A percentile compares a stretch with the other conserved stretches of the same genome.
Conservation (phyloP, 2,888 invertebrate genomes). For the Camptogramma bilineatum region DNA sequence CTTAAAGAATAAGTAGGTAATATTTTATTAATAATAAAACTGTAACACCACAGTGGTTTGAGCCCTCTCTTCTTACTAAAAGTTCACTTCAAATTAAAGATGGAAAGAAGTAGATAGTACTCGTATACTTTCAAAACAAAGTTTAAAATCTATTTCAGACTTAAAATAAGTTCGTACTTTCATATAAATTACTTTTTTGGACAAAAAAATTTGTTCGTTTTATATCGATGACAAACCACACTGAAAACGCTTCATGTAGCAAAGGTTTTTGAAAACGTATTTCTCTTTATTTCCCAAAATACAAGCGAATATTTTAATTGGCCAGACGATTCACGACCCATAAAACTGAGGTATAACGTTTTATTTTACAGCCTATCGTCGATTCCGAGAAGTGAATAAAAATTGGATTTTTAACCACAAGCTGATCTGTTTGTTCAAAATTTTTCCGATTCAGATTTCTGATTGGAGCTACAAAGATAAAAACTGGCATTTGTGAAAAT, state of each 20-base stretch:
- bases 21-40: too few species aligned
- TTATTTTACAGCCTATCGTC: conserved; percentile 49
- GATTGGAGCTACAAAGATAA: conserved; percentile 5
- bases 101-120: too few species aligned
- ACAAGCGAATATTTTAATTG: conserved; percentile 54
- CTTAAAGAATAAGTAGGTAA: too few species aligned
- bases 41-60: too few species aligned
- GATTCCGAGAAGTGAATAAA: conserved; percentile 50
- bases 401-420: conserved; percentile 33
- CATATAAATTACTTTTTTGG: too few species aligned
- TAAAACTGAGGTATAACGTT: conserved; percentile 53
- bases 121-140: too few species aligned
- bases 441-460: conserved; percentile 13
- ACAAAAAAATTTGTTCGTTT: too few species aligned
- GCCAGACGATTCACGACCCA: conserved; percentile 54
- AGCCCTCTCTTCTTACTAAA: too few species aligned
- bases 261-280: conserved; percentile 15
- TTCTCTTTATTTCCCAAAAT: conserved; percentile 33
- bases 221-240: not conserved
- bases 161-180: too few species aligned
- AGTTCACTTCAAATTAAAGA: too few species aligned
- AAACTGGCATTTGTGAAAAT: not conserved
- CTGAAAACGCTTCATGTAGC: not conserved
- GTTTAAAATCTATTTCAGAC: too few species aligned
- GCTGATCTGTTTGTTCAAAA: conserved; percentile 25